Evolutionary conservation across 2,888 invertebrate species (phyloP), one percentile per base, ranked within the genome.

Genomic region (Cheilosia urbana): DNA sequence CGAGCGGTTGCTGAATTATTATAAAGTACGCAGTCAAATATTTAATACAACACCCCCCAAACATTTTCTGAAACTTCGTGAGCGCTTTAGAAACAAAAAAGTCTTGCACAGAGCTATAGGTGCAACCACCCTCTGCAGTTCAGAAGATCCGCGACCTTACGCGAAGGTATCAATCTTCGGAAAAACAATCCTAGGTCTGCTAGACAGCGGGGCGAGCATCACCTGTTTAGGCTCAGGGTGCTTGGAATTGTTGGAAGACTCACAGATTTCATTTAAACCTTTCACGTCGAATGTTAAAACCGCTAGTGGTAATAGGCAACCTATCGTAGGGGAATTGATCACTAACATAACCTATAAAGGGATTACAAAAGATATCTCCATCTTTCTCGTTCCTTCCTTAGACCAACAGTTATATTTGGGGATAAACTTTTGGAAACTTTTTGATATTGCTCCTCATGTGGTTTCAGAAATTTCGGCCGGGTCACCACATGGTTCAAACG

Each of bases 351-450:
- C n/a, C 2, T 34, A 57, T 17, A 57, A 57, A 34, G 57, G 57
- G 6, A 19, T 21, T 15, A 17, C 57, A 3, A 15, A 37, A 49
- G 49, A n/a, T 4, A 19, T 49, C 19, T 11, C 5, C 0, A n/a
- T 49, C 13, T 17, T 49, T 9, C 19, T 17, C 1, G 57, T 37
- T 9, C 34, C 17, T 11, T 49, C 34, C 2, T 57, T 57, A 11
- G n/a, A 30, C 9, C 34, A 55, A 17, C n/a, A 7, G 17, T 27
- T 69, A 5, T 69, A 69, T 17, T 45, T 69, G 34, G 58, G 71
- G n/a, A 34, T 60, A 5, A 21, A 71, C 15, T 71, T 71, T 27
- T 71, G 71, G 71, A 71, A 47, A 13, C 34, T 13, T 5, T n/a
- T 45, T 27, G 6, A 27, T 27, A 27, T 27, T 6, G 27, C 27